Percentiles rank a stretch among this genome's conserved stretches.
Conservation (phyloP, 2,797 vertebrate species). For the Nasua narica region DNA sequence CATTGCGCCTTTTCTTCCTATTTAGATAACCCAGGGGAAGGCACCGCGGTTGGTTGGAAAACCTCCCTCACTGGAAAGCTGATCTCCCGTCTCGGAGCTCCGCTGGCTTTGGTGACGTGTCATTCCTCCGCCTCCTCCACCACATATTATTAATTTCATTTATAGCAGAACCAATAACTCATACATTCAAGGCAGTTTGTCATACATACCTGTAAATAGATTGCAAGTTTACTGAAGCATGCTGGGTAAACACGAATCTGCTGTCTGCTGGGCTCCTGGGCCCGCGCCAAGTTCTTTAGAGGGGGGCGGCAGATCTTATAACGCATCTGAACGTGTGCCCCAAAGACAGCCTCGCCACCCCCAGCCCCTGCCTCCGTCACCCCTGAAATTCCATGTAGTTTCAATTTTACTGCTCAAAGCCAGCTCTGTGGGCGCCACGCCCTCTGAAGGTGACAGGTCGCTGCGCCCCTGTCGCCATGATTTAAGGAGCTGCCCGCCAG, state of each 20-base stretch:
- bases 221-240: slow-evolving; percentile 56
- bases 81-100: background rate
- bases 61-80: background rate
- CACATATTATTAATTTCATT: slow-evolving; percentile 56
- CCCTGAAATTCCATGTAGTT: slow-evolving; percentile 61
- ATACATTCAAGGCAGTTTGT: slow-evolving; percentile 53
- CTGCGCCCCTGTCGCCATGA: background rate
- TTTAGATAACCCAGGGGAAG: background rate
- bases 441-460: slow-evolving; percentile 25
- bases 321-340: slow-evolving; percentile 31
- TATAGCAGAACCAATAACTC: slow-evolving; percentile 62
- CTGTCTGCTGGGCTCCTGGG: slow-evolving; percentile 27
- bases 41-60: accelerated
- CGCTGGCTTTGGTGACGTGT: background rate
- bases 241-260: slow-evolving; percentile 47
- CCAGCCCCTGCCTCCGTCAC: background rate
- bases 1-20: background rate
- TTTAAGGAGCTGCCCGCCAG: background rate
- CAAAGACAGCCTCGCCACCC: background rate
- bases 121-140: background rate
- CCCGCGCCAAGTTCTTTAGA: background rate
- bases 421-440: background rate
- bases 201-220: slow-evolving; percentile 68
- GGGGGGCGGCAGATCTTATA: background rate
- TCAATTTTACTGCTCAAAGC: background rate